Conservation (phyloP, 2,113 vertebrate genomes). For the Brachyhypopomus occidentalis region DNA sequence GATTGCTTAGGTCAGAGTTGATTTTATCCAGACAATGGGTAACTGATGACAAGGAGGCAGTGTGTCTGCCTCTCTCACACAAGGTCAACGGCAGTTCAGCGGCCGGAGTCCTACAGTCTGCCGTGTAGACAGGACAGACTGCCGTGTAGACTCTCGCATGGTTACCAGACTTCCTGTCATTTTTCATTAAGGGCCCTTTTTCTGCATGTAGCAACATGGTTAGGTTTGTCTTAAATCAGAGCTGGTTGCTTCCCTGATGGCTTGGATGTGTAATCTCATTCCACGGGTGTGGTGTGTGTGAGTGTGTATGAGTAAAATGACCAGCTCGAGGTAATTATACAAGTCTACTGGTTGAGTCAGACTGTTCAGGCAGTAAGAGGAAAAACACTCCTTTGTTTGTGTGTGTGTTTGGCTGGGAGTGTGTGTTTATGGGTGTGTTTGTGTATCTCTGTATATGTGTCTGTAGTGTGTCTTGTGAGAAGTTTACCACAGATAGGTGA, state of each 20-base stretch:
- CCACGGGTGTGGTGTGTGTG: slow-evolving; percentile 22
- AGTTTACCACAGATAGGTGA: background rate
- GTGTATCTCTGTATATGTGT: slow-evolving; percentile 11
- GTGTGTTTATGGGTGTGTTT: slow-evolving; percentile 6
- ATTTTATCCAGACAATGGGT: background rate
- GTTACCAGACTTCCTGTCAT: background rate
- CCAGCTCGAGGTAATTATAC: slow-evolving; percentile 19
- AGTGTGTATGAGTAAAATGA: background rate
- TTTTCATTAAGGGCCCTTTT: slow-evolving; percentile 4
- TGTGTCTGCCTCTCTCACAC: background rate
- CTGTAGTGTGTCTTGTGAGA: slow-evolving; percentile 5
- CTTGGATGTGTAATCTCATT: slow-evolving; percentile 12
- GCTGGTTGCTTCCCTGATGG: background rate
- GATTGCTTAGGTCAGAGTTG: background rate
- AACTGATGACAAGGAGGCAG: background rate
- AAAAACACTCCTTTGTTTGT: slow-evolving; percentile 17
- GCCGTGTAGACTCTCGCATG: too few species aligned
- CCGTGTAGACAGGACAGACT: background rate
- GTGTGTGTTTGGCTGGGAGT: background rate
- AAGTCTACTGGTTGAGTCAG: slow-evolving; percentile 17
- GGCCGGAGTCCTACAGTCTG: slow-evolving; percentile 3
- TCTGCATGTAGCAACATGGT: slow-evolving; percentile 18
- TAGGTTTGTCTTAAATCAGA: slow-evolving; percentile 14
- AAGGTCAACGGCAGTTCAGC: slow-evolving; percentile 25
- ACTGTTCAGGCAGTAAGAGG: slow-evolving; percentile 10